Conservation (phyloP, 1,140 invertebrate species). For the Drosophila arawakana region DNA sequence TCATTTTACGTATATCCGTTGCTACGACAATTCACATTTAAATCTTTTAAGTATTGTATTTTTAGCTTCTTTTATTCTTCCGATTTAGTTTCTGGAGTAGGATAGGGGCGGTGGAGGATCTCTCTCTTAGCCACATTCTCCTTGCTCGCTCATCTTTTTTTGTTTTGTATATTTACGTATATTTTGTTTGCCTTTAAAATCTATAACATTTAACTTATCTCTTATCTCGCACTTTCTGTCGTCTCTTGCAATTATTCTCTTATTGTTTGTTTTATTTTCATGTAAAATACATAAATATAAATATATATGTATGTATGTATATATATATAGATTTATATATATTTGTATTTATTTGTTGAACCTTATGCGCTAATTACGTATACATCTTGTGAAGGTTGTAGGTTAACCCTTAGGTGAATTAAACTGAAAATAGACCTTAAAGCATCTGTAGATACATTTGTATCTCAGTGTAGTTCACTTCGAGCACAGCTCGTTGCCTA, state of each 20-base stretch:
- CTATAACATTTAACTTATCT: constrained; percentile 82
- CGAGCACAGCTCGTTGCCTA: constrained; percentile 66
- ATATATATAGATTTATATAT: constrained; percentile 38
- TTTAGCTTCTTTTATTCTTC: constrained; percentile 56
- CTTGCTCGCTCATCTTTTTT: constrained; percentile 14
- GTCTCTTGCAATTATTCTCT: constrained; percentile 57
- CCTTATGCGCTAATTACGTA: constrained; percentile 82
- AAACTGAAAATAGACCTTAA: constrained; percentile 48
- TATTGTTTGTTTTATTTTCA: constrained; percentile 62
- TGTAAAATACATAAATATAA: constrained; percentile 70
- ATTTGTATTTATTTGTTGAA: constrained; percentile 59
- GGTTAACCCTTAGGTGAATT: constrained; percentile 64
- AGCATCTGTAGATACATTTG: constrained; percentile 16
- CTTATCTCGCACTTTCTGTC: constrained; percentile 45
- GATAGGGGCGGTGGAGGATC: constrained; percentile 23
- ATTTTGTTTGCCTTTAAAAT: constrained; percentile 67
- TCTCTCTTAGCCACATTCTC: constrained; percentile 46
- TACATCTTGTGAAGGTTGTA: constrained; percentile 80
- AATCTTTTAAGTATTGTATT: constrained; percentile 66
- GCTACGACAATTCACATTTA: constrained; percentile 79
- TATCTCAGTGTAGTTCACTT: constrained; percentile 5
- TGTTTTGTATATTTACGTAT: constrained; percentile 67
- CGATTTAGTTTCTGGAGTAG: constrained; percentile 47
- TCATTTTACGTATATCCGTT: constrained; percentile 79
- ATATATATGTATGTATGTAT: constrained; percentile 67